Base-by-base conservation (phyloP, 2,113 vertebrate species). In the Scartelaos histophorus region DNA sequence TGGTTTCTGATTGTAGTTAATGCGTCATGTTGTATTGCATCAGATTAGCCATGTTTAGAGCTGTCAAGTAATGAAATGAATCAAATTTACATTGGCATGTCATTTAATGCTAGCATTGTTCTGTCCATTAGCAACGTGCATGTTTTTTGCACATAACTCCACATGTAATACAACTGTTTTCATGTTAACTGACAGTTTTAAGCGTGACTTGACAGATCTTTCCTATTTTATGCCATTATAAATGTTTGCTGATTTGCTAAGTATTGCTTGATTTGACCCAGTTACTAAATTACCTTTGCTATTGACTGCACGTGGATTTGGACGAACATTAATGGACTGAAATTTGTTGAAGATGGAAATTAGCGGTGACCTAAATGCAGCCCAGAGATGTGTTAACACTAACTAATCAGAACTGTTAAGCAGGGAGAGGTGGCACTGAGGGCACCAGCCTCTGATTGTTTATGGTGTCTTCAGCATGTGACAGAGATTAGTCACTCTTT, bases 381-480 rank as follows among this genome's bases (percentile, higher is more conserved):
- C 5, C 13, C 12, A 58, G 1, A 58, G 56, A 7, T 13, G 56
- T 57, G 56, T 15, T 24, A 24, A 22, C 2, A 9, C 53, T 22
- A n/a, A 35, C 7, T 1, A 65, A 13, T 61, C 13, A 17, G 43
- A 35, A 24, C 29, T n/a, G 17, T 34, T 4, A 0, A 9, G 24
- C 9, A 68, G 68, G 53, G 65, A 54, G 60, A 65, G 21, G 24
- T 38, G 69, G 34, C 43, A 1, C 24, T 58, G 67, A 64, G 67
- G 38, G 38, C 25, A 60, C 17, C 60, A 24, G 65, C 21, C 65
- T 45, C 15, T 43, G 51, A 21, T 71, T 81, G 72, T 69, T 76
- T 69, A 46, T 60, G 21, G 3, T 15, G 22, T 2, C 21, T 0
- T 3, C 10, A 53, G 11, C 74, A 34, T 62, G 57, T 64, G 60